Conservation (phyloP, 2,888 invertebrate genomes). For the Drosophila neutralis region DNA sequence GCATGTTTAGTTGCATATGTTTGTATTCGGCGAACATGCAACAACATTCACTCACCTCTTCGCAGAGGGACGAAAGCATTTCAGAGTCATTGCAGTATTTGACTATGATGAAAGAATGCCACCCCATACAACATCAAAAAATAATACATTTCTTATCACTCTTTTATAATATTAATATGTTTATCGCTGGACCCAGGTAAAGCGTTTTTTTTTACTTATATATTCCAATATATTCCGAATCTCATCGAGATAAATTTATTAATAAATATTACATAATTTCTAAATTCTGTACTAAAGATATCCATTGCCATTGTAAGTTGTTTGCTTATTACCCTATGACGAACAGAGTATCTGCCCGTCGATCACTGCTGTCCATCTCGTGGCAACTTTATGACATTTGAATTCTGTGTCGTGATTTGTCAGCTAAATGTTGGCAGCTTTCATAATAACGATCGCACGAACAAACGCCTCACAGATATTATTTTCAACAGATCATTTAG, state of each 20-base stretch:
- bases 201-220: neutral
- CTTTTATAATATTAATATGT: neutral
- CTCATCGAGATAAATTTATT: no score
- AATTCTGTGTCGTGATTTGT: constrained; percentile 39
- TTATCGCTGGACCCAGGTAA: neutral
- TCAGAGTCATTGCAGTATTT: neutral
- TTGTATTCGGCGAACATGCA: neutral
- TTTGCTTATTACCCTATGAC: neutral
- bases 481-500: constrained; percentile 44
- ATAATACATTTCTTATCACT: neutral
- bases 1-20: neutral
- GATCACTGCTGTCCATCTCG: neutral
- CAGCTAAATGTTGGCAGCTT: constrained; percentile 34
- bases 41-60: neutral
- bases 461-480: constrained; percentile 21
- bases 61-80: neutral
- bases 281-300: no score
- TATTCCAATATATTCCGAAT: neutral
- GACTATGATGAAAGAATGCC: neutral
- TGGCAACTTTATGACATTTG: constrained; percentile 11
- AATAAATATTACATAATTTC: no score
- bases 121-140: neutral
- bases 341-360: neutral
- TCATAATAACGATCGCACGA: constrained; percentile 13
- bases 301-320: neutral